Evolutionary conservation across 2,888 invertebrate species (phyloP).

Genomic region (Malthinus seriepunctatus): DNA sequence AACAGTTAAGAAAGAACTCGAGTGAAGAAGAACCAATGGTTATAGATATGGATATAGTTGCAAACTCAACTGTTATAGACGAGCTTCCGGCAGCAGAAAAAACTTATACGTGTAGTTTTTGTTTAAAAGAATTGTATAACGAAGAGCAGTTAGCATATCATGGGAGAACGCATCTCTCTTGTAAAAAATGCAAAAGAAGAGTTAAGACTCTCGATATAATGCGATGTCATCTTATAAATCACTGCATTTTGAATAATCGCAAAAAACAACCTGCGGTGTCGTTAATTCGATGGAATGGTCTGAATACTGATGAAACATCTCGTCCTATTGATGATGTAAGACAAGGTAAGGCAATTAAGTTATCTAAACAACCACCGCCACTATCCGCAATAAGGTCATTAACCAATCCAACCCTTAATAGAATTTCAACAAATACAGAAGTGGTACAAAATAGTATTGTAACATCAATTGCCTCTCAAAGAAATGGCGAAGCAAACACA

Average conservation of each 20-base stretch:
- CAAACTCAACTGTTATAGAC: not conserved
- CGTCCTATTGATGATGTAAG: no score
- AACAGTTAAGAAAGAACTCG: not conserved
- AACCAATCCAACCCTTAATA: no score
- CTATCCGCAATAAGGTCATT: no score
- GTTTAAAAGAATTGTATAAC: slow-evolving; percentile 6
- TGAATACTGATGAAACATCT: not conserved
- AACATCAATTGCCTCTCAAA: no score
- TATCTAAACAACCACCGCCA: no score
- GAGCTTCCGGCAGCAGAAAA: not conserved
- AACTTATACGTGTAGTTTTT: slow-evolving; percentile 5
- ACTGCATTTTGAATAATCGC: slow-evolving; percentile 8
- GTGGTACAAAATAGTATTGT: no score
- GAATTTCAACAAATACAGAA: no score
- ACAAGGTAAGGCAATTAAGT: no score
- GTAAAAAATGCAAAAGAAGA: slow-evolving; percentile 11
- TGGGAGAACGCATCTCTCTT: slow-evolving; percentile 8
- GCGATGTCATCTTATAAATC: slow-evolving; percentile 10
- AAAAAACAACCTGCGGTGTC: slow-evolving; percentile 8
- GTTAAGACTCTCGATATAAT: slow-evolving; percentile 4
- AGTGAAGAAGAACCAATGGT: not conserved
- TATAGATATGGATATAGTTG: not conserved
- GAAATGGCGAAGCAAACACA: no score
- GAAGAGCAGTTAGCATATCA: slow-evolving; percentile 5
- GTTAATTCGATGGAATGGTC: not conserved